Conservation (phyloP, 2,888 invertebrate species). For the Argyra leucocephala region DNA sequence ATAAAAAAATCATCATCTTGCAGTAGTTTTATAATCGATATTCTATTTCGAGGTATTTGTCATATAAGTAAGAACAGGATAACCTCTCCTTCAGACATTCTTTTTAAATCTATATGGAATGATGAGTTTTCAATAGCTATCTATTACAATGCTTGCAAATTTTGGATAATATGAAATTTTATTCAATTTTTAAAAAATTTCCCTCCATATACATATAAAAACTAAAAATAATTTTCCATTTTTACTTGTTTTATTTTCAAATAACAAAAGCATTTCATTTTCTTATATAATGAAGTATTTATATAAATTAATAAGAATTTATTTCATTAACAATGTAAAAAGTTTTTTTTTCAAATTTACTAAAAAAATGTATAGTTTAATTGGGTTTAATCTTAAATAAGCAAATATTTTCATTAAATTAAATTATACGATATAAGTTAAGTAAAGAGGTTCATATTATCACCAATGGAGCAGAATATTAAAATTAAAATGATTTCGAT, state of each 20-base stretch:
- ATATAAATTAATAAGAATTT: too few relatives aligned
- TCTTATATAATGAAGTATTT: background rate
- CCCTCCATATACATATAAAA: background rate
- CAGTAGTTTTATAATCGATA: constrained; percentile 46
- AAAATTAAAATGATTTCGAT: too few relatives aligned
- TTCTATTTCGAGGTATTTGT: constrained; percentile 46
- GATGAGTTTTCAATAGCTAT: background rate
- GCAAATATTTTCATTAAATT: too few relatives aligned
- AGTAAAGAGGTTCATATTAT: too few relatives aligned
- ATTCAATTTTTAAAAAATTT: too few relatives aligned
- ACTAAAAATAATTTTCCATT: background rate
- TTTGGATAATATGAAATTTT: background rate
- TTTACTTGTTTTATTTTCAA: background rate
- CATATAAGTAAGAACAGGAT: constrained; percentile 36
- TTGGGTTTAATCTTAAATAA: too few relatives aligned
- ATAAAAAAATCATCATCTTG: constrained; percentile 45
- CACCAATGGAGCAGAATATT: too few relatives aligned
- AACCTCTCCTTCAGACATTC: background rate
- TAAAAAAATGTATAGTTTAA: too few relatives aligned
- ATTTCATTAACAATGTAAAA: too few relatives aligned
- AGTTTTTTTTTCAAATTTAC: too few relatives aligned
- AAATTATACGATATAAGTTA: too few relatives aligned
- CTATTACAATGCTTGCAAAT: background rate
- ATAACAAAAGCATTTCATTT: background rate
- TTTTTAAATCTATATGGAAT: background rate